Percentiles rank a stretch among this genome's conserved stretches.
phyloP scores from a whole-genome alignment of 2,888 invertebrate genomes.

The Rhopalosiphum nymphaeae region DNA sequence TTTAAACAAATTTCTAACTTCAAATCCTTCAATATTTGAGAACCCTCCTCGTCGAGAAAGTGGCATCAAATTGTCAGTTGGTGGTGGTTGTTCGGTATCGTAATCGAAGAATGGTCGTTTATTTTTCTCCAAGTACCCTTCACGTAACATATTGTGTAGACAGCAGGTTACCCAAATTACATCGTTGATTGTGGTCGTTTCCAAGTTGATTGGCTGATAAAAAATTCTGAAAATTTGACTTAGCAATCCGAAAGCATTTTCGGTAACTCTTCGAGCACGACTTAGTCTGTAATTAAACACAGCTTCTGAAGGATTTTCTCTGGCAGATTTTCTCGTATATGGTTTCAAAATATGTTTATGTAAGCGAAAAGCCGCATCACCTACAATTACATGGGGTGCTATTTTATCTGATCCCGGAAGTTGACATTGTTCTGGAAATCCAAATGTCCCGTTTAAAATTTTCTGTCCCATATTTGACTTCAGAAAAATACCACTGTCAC shows the following conservation, averaged over 20 bases:
- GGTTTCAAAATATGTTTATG: neutral
- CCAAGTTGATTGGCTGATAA: slow-evolving; percentile 15
- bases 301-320: slow-evolving; percentile 11
- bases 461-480: no score
- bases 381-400: no score
- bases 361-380: no score
- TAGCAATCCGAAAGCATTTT: neutral
- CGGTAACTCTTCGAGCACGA: neutral
- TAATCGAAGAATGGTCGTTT: slow-evolving; percentile 17
- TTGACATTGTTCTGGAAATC: no score
- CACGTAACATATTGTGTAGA: slow-evolving; percentile 23
- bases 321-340: neutral
- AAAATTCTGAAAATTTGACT: neutral
- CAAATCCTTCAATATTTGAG: slow-evolving; percentile 17
- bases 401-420: no score
- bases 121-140: neutral
- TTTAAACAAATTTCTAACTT: slow-evolving; percentile 24
- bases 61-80: slow-evolving; percentile 4
- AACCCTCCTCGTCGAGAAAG: neutral
- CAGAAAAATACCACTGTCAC: neutral
- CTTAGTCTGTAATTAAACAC: slow-evolving; percentile 1
- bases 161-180: slow-evolving; percentile 13
- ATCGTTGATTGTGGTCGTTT: slow-evolving; percentile 18
- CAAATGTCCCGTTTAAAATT: neutral
- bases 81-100: neutral